Percentiles rank a stretch among this genome's conserved stretches.
Conservation (phyloP, 2,888 invertebrate genomes). For the Netelia melanura region DNA sequence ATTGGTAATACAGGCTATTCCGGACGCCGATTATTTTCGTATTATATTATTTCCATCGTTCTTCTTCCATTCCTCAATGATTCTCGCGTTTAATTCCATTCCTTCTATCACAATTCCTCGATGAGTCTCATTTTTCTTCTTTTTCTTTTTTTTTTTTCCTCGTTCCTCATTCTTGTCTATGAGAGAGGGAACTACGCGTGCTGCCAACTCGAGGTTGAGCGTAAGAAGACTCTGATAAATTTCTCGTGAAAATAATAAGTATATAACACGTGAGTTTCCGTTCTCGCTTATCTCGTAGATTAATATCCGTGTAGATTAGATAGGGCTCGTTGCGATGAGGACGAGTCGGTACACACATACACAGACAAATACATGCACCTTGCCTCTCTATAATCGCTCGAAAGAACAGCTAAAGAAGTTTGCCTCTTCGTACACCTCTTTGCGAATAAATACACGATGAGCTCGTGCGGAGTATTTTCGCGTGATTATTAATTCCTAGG, state of each 20-base stretch:
- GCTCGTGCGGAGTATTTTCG: slow-evolving; percentile 44
- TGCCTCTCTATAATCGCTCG: slow-evolving; percentile 41
- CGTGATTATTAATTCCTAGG: slow-evolving; percentile 54
- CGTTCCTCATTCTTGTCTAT: neutral
- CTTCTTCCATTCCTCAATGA: slow-evolving; percentile 10
- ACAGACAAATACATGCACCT: neutral
- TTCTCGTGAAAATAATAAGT: slow-evolving; percentile 41
- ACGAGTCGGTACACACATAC: slow-evolving; percentile 37
- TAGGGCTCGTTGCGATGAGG: slow-evolving; percentile 68
- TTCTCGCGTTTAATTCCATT: neutral
- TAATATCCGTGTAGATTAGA: slow-evolving; percentile 77
- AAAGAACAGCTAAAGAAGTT: slow-evolving; percentile 42
- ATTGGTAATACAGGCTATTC: slow-evolving; percentile 24
- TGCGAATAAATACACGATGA: neutral
- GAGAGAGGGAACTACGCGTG: neutral
- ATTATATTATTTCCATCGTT: neutral
- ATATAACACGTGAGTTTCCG: slow-evolving; percentile 49
- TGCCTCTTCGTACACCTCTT: slow-evolving; percentile 11
- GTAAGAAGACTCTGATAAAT: slow-evolving; percentile 30
- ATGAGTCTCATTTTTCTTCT: neutral
- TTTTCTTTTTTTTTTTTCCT: neutral
- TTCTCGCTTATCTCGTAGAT: slow-evolving; percentile 72
- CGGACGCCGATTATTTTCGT: neutral
- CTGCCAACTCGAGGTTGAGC: neutral
- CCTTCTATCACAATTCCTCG: neutral